These are phyloP conservation scores for Erynnis tages DNA, from an alignment of 2,888 invertebrate genomes.

Conservation along the genomic window DNA sequence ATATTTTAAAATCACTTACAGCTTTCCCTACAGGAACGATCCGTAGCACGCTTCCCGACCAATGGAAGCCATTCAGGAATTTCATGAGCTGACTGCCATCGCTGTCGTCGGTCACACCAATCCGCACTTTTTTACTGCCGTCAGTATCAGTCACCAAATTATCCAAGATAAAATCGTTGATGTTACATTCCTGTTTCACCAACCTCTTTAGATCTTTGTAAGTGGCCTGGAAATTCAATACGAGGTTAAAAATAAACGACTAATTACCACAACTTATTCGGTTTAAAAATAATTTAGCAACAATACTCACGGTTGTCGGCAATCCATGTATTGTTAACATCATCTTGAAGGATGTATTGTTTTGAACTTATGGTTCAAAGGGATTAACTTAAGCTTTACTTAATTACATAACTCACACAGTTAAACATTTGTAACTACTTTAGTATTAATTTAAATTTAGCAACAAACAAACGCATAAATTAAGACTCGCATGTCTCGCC, in stretches of 20 bases:
- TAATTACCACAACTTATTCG: neutral
- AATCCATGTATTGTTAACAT: constrained; percentile 68
- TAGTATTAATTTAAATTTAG: no score
- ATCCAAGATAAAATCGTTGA: constrained; percentile 64
- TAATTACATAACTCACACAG: no score
- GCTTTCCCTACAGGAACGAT: constrained; percentile 55
- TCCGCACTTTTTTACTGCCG: constrained; percentile 58
- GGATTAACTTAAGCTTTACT: no score
- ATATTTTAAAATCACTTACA: no score
- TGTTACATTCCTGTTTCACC: constrained; percentile 58
- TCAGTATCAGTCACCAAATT: constrained; percentile 50
- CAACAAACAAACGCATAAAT: no score
- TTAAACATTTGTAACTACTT: no score
- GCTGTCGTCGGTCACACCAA: constrained; percentile 57
- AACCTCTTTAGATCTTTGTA: constrained; percentile 61
- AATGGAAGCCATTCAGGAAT: constrained; percentile 56
- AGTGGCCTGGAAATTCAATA: constrained; percentile 50
- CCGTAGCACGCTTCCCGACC: constrained; percentile 50
- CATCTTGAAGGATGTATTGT: constrained; percentile 47
- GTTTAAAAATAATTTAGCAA: neutral
- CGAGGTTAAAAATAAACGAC: constrained; percentile 1
- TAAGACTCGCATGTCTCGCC: no score
- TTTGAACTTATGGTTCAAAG: no score
- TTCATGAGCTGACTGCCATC: constrained; percentile 60
- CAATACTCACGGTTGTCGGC: constrained; percentile 50